A percentile compares a stretch with the other conserved stretches of the same genome.
phyloP scores from a whole-genome alignment of 2,888 invertebrate genomes.

The Mactromeris polynyma region DNA sequence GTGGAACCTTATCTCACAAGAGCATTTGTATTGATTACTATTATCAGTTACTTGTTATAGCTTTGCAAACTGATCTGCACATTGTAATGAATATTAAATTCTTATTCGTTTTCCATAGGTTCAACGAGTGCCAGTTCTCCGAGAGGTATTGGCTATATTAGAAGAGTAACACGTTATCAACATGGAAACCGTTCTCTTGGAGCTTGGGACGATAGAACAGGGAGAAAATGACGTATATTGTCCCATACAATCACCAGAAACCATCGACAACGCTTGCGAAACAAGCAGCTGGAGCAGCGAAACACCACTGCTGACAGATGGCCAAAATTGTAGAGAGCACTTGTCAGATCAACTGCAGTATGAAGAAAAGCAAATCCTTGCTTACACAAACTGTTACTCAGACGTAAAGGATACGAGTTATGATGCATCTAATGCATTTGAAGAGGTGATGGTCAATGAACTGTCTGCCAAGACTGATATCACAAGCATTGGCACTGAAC shows the following conservation, averaged over 20 bases:
- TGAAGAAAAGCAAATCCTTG: neutral
- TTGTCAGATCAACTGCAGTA: neutral
- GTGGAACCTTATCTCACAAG: neutral
- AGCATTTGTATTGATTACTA: too few species aligned
- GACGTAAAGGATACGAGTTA: neutral
- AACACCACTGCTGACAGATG: conserved; percentile 27
- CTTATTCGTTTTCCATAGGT: too few species aligned
- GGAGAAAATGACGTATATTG: neutral
- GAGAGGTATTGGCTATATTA: neutral
- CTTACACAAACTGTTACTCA: neutral
- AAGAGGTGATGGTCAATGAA: neutral
- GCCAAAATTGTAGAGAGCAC: neutral
- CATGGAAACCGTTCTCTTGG: neutral
- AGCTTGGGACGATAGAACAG: neutral
- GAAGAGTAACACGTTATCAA: neutral
- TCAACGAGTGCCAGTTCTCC: neutral
- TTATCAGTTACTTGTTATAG: too few species aligned
- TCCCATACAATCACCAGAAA: neutral
- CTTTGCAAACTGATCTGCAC: too few species aligned
- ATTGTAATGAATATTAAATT: too few species aligned
- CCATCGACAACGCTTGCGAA: conserved; percentile 6
- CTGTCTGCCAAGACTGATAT: neutral
- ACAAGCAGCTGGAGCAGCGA: conserved; percentile 46
- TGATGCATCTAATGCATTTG: neutral
- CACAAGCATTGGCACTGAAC: neutral